Evolutionary conservation across 2,797 vertebrate genomes (phyloP).

Genomic region (Intellagama lesueurii): DNA sequence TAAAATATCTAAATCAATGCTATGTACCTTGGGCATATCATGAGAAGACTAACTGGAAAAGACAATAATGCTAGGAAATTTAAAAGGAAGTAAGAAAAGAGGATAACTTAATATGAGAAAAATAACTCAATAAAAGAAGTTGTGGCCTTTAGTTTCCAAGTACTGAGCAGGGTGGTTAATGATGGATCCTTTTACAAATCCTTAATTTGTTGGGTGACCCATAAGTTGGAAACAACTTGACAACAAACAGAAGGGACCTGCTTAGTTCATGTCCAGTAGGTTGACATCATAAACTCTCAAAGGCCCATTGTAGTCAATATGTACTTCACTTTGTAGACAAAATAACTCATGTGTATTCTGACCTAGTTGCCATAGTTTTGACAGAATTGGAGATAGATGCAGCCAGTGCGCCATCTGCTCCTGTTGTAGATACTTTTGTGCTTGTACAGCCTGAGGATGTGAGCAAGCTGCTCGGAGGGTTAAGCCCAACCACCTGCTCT

Average conservation of each 20-base stretch:
- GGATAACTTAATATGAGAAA: no score
- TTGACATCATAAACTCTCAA: background rate
- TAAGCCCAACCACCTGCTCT: background rate
- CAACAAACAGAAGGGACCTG: background rate
- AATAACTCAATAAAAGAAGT: no score
- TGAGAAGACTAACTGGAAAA: no score
- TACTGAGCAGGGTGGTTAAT: no score
- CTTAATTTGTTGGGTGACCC: no score
- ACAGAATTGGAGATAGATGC: background rate
- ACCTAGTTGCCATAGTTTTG: background rate
- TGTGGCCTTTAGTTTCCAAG: no score
- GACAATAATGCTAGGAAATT: no score
- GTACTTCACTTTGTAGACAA: background rate
- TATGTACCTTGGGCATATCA: no score
- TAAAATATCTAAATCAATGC: no score
- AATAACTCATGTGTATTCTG: background rate
- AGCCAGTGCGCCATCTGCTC: background rate
- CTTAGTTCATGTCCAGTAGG: background rate
- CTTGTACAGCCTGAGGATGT: background rate
- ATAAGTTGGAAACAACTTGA: no score
- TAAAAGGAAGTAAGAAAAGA: no score
- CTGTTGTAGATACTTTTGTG: background rate
- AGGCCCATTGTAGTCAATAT: background rate
- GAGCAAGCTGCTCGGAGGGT: background rate
- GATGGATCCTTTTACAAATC: no score